Percentiles rank a stretch among this genome's conserved stretches.
phyloP scores from a whole-genome alignment of 2,888 invertebrate genomes.

The Cheilosia vulpina region DNA sequence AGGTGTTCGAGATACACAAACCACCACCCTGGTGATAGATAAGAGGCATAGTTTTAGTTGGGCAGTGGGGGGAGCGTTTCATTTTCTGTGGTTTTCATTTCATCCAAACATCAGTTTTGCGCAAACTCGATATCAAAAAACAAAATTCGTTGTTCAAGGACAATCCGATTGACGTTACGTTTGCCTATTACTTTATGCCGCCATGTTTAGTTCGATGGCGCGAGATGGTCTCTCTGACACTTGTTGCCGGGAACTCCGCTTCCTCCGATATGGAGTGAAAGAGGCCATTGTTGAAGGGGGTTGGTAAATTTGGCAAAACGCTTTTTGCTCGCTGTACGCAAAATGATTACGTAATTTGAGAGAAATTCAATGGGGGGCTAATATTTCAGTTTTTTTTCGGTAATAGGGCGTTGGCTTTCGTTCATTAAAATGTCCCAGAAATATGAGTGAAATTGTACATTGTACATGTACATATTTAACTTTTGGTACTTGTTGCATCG shows the following conservation, averaged over 20 bases:
- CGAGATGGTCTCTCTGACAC: slow-evolving; percentile 45
- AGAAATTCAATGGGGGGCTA: neutral
- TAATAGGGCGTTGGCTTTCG: slow-evolving; percentile 56
- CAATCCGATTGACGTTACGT: slow-evolving; percentile 54
- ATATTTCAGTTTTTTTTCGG: neutral
- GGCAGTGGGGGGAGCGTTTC: neutral
- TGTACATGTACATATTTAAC: no score
- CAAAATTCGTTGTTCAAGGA: slow-evolving; percentile 59
- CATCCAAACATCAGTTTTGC: slow-evolving; percentile 47
- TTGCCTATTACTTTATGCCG: slow-evolving; percentile 29
- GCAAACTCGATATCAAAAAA: slow-evolving; percentile 57
- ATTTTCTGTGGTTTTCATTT: slow-evolving; percentile 14
- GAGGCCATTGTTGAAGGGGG: slow-evolving; percentile 3
- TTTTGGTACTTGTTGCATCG: no score
- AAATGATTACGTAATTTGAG: slow-evolving; percentile 45
- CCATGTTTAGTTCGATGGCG: slow-evolving; percentile 29
- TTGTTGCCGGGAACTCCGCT: slow-evolving; percentile 46
- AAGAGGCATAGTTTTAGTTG: slow-evolving; percentile 9
- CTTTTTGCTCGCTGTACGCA: slow-evolving; percentile 13
- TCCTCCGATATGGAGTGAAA: neutral
- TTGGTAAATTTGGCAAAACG: slow-evolving; percentile 9
- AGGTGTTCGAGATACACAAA: slow-evolving; percentile 23
- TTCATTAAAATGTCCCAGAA: neutral
- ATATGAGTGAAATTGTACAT: neutral
- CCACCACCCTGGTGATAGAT: neutral